A percentile compares a stretch with the other conserved stretches of the same genome.
These are phyloP conservation scores for Cherax quadricarinatus DNA, from an alignment of 1,140 invertebrate genomes.

Conservation along the genomic window DNA sequence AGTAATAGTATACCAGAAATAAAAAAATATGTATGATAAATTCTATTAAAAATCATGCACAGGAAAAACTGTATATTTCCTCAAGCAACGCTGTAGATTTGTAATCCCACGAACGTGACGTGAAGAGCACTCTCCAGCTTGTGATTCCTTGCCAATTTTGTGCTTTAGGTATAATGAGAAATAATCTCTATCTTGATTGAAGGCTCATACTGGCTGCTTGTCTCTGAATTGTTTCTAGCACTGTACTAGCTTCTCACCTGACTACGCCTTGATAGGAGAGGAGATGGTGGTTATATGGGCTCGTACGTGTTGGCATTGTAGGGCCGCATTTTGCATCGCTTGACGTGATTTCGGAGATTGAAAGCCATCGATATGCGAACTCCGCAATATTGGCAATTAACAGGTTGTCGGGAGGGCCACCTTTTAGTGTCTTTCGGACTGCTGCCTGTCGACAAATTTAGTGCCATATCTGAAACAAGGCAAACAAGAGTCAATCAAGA, in stretches of 20 bases:
- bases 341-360: constrained; percentile 73
- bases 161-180: neutral
- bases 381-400: constrained; percentile 73
- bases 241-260: constrained; percentile 59
- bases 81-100: neutral
- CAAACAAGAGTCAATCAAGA: constrained; percentile 70
- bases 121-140: constrained; percentile 7
- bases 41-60: neutral
- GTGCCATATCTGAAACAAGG: constrained; percentile 73
- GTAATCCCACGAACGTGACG: constrained; percentile 9
- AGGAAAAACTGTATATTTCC: neutral
- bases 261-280: constrained; percentile 68
- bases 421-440: constrained; percentile 73
- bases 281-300: constrained; percentile 63
- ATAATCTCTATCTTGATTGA: neutral
- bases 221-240: neutral
- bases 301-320: constrained; percentile 63
- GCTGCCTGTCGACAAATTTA: constrained; percentile 73
- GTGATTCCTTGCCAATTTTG: constrained; percentile 14
- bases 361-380: constrained; percentile 73
- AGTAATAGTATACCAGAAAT: neutral
- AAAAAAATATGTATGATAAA: no score
- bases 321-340: constrained; percentile 73
- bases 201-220: constrained; percentile 21
- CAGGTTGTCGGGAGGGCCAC: constrained; percentile 73